These are phyloP conservation scores for Sakesphorus luctuosus DNA, from an alignment of 2,113 vertebrate species.

Conservation along the genomic window DNA sequence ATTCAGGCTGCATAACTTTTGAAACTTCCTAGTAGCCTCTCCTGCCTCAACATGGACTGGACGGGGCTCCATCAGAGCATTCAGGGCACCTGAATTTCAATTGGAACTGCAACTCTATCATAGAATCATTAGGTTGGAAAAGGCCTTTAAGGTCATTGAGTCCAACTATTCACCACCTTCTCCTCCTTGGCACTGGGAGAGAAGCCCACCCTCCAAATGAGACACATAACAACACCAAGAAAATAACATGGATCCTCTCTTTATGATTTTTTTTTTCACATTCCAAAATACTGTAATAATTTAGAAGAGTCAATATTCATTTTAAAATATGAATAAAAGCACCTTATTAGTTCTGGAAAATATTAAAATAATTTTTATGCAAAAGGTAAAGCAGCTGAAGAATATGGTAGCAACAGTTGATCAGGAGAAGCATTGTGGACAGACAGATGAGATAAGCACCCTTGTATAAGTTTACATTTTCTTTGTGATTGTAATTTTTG, in stretches of 20 bases:
- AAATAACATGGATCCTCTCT: neutral
- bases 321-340: neutral
- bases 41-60: neutral
- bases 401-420: neutral
- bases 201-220: neutral
- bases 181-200: neutral
- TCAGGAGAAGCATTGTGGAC: neutral
- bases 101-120: neutral
- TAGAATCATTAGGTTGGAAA: neutral
- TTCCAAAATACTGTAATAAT: neutral
- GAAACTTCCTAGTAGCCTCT: neutral
- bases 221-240: neutral
- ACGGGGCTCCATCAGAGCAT: neutral
- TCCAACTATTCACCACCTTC: neutral
- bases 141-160: neutral
- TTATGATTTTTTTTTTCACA: neutral
- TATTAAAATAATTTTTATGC: neutral
- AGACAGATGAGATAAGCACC: rapidly evolving
- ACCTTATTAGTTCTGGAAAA: neutral
- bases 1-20: neutral
- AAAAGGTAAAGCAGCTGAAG: neutral
- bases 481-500: neutral
- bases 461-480: neutral
- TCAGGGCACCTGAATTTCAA: neutral
- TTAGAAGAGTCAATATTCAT: neutral